phyloP scores from a whole-genome alignment of 2,888 invertebrate species.

The Drosophila flavopinicola region DNA sequence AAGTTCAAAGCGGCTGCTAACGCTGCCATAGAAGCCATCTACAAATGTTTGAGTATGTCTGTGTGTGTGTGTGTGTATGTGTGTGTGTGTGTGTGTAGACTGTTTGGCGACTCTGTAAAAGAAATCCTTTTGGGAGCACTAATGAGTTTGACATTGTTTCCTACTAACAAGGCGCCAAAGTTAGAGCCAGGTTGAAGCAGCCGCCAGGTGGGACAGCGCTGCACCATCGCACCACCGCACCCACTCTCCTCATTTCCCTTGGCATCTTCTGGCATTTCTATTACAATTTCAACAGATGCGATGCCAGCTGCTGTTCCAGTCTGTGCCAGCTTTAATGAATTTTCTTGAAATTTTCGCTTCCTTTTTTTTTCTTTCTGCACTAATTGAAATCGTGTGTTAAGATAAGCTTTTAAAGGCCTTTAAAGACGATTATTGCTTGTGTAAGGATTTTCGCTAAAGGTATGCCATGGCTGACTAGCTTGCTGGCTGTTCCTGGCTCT shows the following conservation, averaged over 20 bases:
- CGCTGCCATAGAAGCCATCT: conserved; percentile 44
- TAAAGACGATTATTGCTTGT: conserved; percentile 45
- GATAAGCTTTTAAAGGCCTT: conserved; percentile 50
- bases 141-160: conserved; percentile 81
- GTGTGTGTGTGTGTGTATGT: conserved; percentile 27
- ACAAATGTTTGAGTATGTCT: conserved; percentile 36
- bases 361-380: conserved; percentile 48
- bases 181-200: conserved; percentile 53
- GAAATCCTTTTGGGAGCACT: conserved; percentile 80
- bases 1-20: conserved; percentile 71
- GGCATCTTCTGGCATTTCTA: conserved; percentile 73
- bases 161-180: conserved; percentile 78
- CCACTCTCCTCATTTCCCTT: conserved; percentile 60
- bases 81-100: conserved; percentile 51
- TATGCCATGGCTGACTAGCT: conserved; percentile 1
- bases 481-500: conserved; percentile 15
- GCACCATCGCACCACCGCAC: conserved; percentile 2
- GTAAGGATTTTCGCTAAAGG: not conserved
- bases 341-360: conserved; percentile 38
- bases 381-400: conserved; percentile 75
- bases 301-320: conserved; percentile 21
- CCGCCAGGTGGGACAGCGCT: conserved; percentile 31
- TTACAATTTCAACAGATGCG: conserved; percentile 65
- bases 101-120: conserved; percentile 69
- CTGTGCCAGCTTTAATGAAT: conserved; percentile 61